Percentiles rank a stretch among this genome's conserved stretches.
These are phyloP conservation scores for Limulus polyphemus DNA, from an alignment of 2,888 invertebrate genomes.

Conservation along the genomic window DNA sequence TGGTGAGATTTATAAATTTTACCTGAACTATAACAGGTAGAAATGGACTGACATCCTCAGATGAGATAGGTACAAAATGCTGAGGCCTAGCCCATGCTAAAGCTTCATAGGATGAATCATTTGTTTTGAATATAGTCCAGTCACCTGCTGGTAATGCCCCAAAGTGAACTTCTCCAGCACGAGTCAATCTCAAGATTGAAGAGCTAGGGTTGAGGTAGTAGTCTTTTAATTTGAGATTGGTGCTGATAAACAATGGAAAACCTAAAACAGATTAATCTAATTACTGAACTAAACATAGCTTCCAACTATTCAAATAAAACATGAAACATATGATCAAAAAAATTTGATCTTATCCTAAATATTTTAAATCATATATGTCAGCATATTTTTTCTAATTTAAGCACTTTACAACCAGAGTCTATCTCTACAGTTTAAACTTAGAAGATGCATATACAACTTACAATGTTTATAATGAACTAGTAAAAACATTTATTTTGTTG, in stretches of 20 bases:
- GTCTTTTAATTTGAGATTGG: slow-evolving; percentile 73
- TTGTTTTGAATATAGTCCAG: slow-evolving; percentile 89
- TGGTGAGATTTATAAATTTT: too few relatives aligned
- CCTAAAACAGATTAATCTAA: slow-evolving; percentile 32
- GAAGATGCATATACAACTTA: too few relatives aligned
- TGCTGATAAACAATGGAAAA: slow-evolving; percentile 79
- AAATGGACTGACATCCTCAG: too few relatives aligned
- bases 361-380: too few relatives aligned
- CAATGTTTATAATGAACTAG: too few relatives aligned
- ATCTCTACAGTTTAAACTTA: too few relatives aligned
- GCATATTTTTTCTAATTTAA: too few relatives aligned
- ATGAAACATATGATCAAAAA: too few relatives aligned
- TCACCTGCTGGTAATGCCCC: slow-evolving; percentile 75
- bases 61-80: not conserved
- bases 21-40: too few relatives aligned
- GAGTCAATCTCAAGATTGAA: slow-evolving; percentile 66
- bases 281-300: not conserved
- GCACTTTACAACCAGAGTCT: too few relatives aligned
- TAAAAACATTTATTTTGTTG: too few relatives aligned
- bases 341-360: too few relatives aligned
- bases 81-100: slow-evolving; percentile 49
- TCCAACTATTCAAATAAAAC: not conserved
- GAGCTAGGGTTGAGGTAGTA: slow-evolving; percentile 68
- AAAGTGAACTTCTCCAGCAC: slow-evolving; percentile 81
- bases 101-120: slow-evolving; percentile 84